Evolutionary conservation across 2,888 invertebrate species (phyloP).

Genomic region (Cybosia mesomella): DNA sequence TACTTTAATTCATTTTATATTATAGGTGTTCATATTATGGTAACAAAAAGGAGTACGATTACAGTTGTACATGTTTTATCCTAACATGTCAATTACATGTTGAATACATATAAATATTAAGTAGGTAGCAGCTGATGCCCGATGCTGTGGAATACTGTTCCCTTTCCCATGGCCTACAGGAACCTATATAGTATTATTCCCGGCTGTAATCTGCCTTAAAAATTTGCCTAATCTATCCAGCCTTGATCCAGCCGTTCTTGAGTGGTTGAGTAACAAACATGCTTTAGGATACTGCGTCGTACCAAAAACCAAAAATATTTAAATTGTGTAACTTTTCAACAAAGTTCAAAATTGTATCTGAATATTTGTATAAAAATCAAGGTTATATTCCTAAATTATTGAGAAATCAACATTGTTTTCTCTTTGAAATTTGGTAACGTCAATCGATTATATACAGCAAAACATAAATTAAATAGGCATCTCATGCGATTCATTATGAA

Average conservation of each 20-base stretch:
- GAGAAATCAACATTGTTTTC: slow-evolving; percentile 3
- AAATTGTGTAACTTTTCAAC: not conserved
- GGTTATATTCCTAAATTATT: slow-evolving; percentile 3
- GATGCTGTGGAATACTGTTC: too few relatives aligned
- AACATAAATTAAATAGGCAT: slow-evolving; percentile 11
- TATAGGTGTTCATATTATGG: too few relatives aligned
- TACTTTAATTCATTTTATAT: not conserved
- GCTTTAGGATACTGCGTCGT: not conserved
- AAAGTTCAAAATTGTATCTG: not conserved
- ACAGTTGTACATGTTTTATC: too few relatives aligned
- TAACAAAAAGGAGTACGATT: too few relatives aligned
- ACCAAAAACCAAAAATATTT: not conserved
- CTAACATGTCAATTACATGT: too few relatives aligned
- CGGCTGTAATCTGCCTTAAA: too few relatives aligned
- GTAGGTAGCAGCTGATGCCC: too few relatives aligned
- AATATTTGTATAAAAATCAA: slow-evolving; percentile 1
- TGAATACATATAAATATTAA: too few relatives aligned
- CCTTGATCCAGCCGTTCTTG: too few relatives aligned
- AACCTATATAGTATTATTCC: too few relatives aligned
- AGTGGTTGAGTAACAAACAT: not conserved
- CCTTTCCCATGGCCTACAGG: too few relatives aligned
- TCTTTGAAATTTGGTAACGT: slow-evolving; percentile 5
- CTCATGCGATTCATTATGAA: slow-evolving; percentile 17
- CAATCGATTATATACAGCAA: slow-evolving; percentile 17
- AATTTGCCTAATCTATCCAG: too few relatives aligned